These are phyloP conservation scores for Meloidogyne chitwoodi DNA, from an alignment of 1,140 invertebrate species.

Conservation along the genomic window DNA sequence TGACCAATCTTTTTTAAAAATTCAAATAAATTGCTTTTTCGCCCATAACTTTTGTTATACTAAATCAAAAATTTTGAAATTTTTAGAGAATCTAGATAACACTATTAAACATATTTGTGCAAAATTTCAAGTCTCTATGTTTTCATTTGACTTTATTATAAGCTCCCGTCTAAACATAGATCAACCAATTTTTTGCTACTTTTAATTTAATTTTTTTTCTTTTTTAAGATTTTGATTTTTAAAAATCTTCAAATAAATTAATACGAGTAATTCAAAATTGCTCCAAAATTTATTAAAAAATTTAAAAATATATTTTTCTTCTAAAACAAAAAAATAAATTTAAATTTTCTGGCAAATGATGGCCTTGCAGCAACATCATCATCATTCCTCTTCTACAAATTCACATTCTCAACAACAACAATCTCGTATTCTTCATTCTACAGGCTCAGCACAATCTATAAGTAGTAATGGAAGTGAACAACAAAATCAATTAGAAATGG, in stretches of 20 bases:
- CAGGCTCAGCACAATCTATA: background rate
- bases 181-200: too few relatives aligned
- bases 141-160: background rate
- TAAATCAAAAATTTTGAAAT: background rate
- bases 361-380: background rate
- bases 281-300: background rate
- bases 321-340: background rate
- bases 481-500: background rate
- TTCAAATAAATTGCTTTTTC: background rate
- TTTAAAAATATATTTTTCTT: background rate
- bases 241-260: too few relatives aligned
- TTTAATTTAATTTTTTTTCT: background rate
- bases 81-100: background rate
- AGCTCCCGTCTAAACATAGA: too few relatives aligned
- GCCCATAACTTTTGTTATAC: background rate
- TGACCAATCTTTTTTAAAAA: too few relatives aligned
- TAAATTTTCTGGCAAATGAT: background rate
- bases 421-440: background rate
- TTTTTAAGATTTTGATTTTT: background rate
- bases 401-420: background rate
- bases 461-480: background rate
- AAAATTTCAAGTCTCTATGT: background rate
- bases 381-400: background rate
- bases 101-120: background rate
- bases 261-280: background rate